phyloP scores from a whole-genome alignment of 2,113 vertebrate genomes.

The Protobothrops flavoviridis region DNA sequence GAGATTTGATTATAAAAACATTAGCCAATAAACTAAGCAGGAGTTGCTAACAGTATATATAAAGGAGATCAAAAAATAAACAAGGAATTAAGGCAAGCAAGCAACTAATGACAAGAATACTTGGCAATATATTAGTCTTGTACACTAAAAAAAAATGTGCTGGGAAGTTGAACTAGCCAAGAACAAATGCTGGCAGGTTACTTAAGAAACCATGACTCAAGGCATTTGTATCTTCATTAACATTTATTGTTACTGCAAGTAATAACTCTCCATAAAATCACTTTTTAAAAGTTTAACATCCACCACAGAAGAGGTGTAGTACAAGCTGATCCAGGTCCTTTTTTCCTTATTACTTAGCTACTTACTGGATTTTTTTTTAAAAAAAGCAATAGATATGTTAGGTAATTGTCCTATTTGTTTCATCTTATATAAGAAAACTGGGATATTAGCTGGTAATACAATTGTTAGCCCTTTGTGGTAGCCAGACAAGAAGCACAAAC shows the following conservation, averaged over 20 bases:
- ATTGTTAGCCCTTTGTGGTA: not conserved
- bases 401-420: not conserved
- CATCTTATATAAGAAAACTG: not conserved
- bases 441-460: not conserved
- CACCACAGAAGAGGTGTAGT: not conserved
- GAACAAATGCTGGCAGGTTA: not conserved
- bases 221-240: not conserved
- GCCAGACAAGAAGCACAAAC: not conserved
- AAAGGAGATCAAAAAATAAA: conserved; percentile 9
- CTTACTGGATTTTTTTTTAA: not conserved
- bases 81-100: not conserved
- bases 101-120: conserved; percentile 15
- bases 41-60: not conserved
- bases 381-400: not conserved
- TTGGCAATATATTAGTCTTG: not conserved
- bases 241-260: not conserved
- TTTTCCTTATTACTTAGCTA: not conserved
- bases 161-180: not conserved
- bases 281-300: not conserved
- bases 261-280: not conserved
- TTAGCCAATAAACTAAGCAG: not conserved
- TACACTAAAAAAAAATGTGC: not conserved
- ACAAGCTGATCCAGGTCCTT: not conserved
- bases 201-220: not conserved
- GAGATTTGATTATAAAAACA: conserved; percentile 25